Conservation (phyloP, 2,113 vertebrate species). For the Leptobrachium leishanense region DNA sequence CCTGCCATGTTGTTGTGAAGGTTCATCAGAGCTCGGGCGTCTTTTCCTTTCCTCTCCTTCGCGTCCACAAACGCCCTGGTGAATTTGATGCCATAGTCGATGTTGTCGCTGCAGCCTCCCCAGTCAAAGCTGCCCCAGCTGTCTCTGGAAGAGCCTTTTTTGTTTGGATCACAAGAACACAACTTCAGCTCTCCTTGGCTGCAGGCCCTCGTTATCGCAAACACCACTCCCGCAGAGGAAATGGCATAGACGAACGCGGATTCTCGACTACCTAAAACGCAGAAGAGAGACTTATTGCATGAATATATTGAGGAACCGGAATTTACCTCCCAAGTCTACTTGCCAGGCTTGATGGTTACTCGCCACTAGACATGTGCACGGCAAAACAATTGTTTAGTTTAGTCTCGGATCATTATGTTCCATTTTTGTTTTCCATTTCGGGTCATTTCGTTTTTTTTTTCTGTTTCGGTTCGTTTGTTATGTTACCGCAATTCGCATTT, state of each 20-base stretch:
- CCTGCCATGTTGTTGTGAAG: slow-evolving; percentile 94
- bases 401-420: too few relatives aligned
- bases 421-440: too few relatives aligned
- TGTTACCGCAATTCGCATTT: too few relatives aligned
- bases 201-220: slow-evolving; percentile 90
- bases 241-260: slow-evolving; percentile 93
- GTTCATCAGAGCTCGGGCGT: slow-evolving; percentile 90
- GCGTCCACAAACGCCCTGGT: slow-evolving; percentile 88
- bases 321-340: too few relatives aligned
- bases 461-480: too few relatives aligned
- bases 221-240: slow-evolving; percentile 93
- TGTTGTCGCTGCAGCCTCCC: slow-evolving; percentile 95
- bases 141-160: slow-evolving; percentile 84
- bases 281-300: neutral
- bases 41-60: slow-evolving; percentile 85
- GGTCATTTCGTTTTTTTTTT: too few relatives aligned
- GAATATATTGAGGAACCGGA: neutral
- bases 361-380: too few relatives aligned
- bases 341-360: too few relatives aligned
- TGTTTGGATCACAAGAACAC: slow-evolving; percentile 90
- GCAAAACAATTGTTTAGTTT: too few relatives aligned
- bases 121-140: slow-evolving; percentile 85
- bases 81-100: slow-evolving; percentile 88
- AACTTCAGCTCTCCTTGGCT: slow-evolving; percentile 91
- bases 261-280: slow-evolving; percentile 83